Conservation (phyloP, 2,797 vertebrate genomes). For the Ispidina lecontei region DNA sequence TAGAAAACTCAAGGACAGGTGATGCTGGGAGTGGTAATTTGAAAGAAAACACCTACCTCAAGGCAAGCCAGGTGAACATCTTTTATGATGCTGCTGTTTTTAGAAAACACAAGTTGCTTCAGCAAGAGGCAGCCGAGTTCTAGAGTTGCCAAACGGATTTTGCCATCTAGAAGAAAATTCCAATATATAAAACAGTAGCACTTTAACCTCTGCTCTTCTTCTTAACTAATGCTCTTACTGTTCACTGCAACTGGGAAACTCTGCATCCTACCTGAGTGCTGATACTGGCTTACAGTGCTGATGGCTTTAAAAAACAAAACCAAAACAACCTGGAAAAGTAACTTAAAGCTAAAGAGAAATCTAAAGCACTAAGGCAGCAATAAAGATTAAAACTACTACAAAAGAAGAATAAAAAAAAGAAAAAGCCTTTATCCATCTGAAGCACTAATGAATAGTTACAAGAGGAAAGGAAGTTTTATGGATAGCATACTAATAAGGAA, state of each 20-base stretch:
- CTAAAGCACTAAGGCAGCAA: neutral
- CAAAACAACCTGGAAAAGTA: neutral
- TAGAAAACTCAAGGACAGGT: neutral
- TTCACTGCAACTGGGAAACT: neutral
- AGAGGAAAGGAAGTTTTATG: neutral
- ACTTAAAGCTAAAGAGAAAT: neutral
- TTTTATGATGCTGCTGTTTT: conserved; percentile 88
- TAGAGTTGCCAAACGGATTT: conserved; percentile 92
- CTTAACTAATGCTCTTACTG: neutral
- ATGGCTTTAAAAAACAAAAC: neutral
- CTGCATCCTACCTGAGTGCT: neutral
- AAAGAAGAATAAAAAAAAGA: neutral
- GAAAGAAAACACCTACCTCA: conserved; percentile 82
- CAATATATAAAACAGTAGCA: neutral
- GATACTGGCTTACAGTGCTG: neutral
- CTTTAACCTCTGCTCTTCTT: neutral
- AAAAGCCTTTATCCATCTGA: neutral
- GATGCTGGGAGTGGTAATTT: neutral
- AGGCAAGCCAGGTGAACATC: conserved; percentile 95
- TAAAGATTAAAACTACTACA: neutral
- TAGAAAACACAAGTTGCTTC: conserved; percentile 91
- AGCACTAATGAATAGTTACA: neutral
- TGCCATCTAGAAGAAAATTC: conserved; percentile 83
- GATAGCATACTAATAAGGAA: neutral
- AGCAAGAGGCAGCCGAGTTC: conserved; percentile 93